A percentile compares a stretch with the other conserved stretches of the same genome.
Conservation (phyloP, 2,113 vertebrate genomes). For the Gobius niger region DNA sequence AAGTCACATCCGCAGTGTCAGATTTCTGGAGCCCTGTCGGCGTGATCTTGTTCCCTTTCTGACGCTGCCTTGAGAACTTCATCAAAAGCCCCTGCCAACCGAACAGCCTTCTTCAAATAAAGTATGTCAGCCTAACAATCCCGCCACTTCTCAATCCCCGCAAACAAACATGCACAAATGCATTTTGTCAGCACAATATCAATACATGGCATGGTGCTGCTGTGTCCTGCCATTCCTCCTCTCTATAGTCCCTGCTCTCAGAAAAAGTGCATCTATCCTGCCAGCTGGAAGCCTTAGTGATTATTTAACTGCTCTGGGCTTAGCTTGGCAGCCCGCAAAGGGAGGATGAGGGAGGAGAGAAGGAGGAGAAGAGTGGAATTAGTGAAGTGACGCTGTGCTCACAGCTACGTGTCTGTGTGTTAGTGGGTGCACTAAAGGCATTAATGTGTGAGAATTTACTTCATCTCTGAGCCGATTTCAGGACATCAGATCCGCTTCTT, state of each 20-base stretch:
- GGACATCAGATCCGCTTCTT: constrained; percentile 65
- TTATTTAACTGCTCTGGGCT: constrained; percentile 76
- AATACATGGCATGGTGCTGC: constrained; percentile 61
- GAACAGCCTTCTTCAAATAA: constrained; percentile 46
- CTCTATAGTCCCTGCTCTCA: constrained; percentile 48
- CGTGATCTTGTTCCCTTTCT: constrained; percentile 32
- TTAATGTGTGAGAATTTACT: constrained; percentile 56
- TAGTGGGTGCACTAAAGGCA: constrained; percentile 21
- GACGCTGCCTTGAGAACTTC: constrained; percentile 43
- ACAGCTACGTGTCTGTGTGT: constrained; percentile 22
- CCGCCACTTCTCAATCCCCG: constrained; percentile 32
- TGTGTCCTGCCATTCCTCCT: constrained; percentile 62
- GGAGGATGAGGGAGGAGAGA: constrained; percentile 68
- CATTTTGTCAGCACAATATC: constrained; percentile 65
- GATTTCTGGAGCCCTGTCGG: constrained; percentile 20
- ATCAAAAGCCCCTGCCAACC: constrained; percentile 36
- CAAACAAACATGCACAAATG: constrained; percentile 47
- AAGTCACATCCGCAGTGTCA: constrained; percentile 23
- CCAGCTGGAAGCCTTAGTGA: constrained; percentile 76
- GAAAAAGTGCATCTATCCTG: constrained; percentile 55
- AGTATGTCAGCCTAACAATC: constrained; percentile 48
- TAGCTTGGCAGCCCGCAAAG: constrained; percentile 67
- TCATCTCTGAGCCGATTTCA: constrained; percentile 65
- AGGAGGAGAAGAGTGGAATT: constrained; percentile 71
- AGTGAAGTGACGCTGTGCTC: constrained; percentile 65